Evolutionary conservation across 2,113 vertebrate genomes (phyloP).

Genomic region (Bujurquina vittata): DNA sequence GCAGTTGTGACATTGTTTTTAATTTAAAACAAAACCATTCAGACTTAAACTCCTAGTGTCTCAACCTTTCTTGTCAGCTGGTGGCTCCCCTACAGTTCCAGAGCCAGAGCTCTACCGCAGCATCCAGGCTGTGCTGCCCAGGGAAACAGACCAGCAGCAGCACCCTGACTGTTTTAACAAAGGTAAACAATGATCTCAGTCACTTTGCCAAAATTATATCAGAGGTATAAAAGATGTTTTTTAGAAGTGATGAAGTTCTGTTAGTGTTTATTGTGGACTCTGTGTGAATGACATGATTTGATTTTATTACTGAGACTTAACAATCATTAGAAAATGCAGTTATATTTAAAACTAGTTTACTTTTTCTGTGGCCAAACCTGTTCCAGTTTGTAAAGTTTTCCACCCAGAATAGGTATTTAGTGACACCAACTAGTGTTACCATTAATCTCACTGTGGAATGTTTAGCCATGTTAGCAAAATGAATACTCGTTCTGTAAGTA

Average conservation of each 20-base stretch:
- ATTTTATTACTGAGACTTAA: neutral
- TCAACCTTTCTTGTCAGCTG: constrained; percentile 21
- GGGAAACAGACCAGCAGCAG: constrained; percentile 81
- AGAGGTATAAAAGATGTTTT: neutral
- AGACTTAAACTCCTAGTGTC: neutral
- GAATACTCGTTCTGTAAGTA: constrained; percentile 23
- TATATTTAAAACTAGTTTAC: neutral
- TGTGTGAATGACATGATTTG: neutral
- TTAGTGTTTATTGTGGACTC: neutral
- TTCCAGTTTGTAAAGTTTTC: neutral
- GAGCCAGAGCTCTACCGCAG: constrained; percentile 90
- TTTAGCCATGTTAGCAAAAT: constrained; percentile 3
- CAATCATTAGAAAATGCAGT: no score
- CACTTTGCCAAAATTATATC: neutral
- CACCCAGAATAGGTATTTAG: neutral
- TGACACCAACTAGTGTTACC: neutral
- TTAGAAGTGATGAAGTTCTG: neutral
- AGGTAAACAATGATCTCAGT: constrained; percentile 72
- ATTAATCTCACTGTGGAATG: constrained; percentile 7
- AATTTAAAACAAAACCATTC: neutral
- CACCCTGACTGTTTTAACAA: constrained; percentile 76
- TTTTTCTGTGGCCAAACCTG: neutral
- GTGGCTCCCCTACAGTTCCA: constrained; percentile 67
- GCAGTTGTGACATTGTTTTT: neutral
- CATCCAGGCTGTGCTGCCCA: constrained; percentile 86